phyloP scores from a whole-genome alignment of 2,113 vertebrate species.

The Brachionichthys hirsutus region DNA sequence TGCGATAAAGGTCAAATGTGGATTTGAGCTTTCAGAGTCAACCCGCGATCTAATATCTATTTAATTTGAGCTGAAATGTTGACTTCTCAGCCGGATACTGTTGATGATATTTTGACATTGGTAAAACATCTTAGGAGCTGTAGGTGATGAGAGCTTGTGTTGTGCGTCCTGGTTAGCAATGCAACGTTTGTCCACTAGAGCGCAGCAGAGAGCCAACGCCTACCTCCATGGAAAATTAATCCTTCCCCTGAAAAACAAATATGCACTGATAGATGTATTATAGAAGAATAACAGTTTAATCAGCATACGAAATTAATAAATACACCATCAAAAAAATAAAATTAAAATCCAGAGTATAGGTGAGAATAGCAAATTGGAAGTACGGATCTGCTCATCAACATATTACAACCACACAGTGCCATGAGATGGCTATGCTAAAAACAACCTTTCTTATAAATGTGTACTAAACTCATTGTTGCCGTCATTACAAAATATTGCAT shows the following conservation, averaged over 20 bases:
- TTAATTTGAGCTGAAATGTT: no score
- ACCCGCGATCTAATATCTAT: no score
- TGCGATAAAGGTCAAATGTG: not conserved
- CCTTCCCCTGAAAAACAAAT: not conserved
- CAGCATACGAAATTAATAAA: constrained; percentile 60
- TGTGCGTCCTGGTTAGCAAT: no score
- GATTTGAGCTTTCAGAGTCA: not conserved
- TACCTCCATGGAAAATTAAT: no score
- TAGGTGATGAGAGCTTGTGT: no score
- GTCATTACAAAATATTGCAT: constrained; percentile 5
- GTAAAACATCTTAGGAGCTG: no score
- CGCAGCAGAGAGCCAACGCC: constrained; percentile 20
- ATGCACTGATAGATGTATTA: not conserved
- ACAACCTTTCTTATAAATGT: no score
- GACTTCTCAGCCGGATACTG: no score
- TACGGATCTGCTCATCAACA: constrained; percentile 8
- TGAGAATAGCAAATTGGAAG: constrained; percentile 4
- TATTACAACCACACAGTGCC: no score
- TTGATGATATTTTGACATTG: no score
- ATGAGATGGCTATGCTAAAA: no score
- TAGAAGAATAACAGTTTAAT: constrained; percentile 67
- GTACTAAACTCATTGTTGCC: not conserved
- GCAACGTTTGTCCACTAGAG: constrained; percentile 48
- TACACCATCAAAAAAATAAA: constrained; percentile 45
- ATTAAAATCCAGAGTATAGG: constrained; percentile 28